Percentiles rank a stretch among this genome's conserved stretches.
phyloP scores from a whole-genome alignment of 1,140 invertebrate species.

The Drosophila takahashii region DNA sequence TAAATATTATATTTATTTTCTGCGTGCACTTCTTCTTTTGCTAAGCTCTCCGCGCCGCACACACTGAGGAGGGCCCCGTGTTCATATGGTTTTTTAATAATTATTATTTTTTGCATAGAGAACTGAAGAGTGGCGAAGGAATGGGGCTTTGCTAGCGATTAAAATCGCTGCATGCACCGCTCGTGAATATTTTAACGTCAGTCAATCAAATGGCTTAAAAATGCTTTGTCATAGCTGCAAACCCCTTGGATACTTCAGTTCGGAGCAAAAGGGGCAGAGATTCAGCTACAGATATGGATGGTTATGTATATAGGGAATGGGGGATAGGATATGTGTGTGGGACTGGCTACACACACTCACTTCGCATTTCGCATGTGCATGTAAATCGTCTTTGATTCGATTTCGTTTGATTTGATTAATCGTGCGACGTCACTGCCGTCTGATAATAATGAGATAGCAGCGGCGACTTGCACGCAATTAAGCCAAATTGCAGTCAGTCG shows the following conservation, averaged over 20 bases:
- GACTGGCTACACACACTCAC: slow-evolving; percentile 15
- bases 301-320: not conserved
- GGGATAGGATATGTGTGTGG: slow-evolving; percentile 8
- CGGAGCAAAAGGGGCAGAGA: slow-evolving; percentile 15
- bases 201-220: slow-evolving; percentile 83
- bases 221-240: slow-evolving; percentile 76
- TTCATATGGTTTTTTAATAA: slow-evolving; percentile 79
- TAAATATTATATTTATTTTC: not conserved
- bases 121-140: slow-evolving; percentile 67
- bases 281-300: slow-evolving; percentile 23
- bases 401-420: slow-evolving; percentile 83
- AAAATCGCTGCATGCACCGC: slow-evolving; percentile 71
- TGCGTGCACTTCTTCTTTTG: slow-evolving; percentile 13
- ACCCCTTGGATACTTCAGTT: slow-evolving; percentile 11
- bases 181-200: slow-evolving; percentile 83
- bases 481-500: slow-evolving; percentile 45
- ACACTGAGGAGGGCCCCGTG: slow-evolving; percentile 17
- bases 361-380: slow-evolving; percentile 60
- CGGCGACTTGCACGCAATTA: slow-evolving; percentile 73
- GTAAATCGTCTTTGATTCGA: slow-evolving; percentile 80
- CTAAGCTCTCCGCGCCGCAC: slow-evolving; percentile 53
- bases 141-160: slow-evolving; percentile 71
- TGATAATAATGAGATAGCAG: slow-evolving; percentile 77
- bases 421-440: slow-evolving; percentile 60
- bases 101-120: slow-evolving; percentile 77